Evolutionary conservation across 2,113 vertebrate species (phyloP).

Genomic region (Rana temporaria): DNA sequence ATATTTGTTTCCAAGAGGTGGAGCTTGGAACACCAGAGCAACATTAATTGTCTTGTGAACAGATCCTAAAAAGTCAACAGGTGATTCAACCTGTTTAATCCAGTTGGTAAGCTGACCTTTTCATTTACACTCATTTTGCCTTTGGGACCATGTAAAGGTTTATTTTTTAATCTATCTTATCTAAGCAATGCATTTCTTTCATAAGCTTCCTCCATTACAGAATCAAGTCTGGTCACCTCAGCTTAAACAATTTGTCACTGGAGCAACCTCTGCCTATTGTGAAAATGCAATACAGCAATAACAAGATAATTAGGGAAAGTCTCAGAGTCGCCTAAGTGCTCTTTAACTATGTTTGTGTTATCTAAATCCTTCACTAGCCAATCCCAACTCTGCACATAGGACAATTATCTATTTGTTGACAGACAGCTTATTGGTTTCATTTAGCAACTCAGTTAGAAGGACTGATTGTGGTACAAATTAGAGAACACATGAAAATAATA

Average conservation of each 20-base stretch:
- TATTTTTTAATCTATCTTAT: neutral
- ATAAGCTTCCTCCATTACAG: conserved; percentile 3
- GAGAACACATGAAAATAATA: conserved; percentile 1
- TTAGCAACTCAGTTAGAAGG: conserved; percentile 15
- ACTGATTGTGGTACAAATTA: conserved; percentile 26
- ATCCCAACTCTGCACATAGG: neutral
- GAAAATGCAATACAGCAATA: conserved; percentile 28
- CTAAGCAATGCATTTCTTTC: neutral
- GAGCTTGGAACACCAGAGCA: too few species aligned
- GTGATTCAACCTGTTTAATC: too few species aligned
- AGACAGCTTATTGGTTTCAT: conserved; percentile 40
- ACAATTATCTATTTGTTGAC: conserved; percentile 42
- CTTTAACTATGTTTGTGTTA: conserved; percentile 35
- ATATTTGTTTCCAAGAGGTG: too few species aligned
- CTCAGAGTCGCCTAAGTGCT: conserved; percentile 41
- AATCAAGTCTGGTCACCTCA: conserved; percentile 30
- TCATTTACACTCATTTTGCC: neutral
- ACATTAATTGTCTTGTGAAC: too few species aligned
- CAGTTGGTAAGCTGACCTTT: too few species aligned
- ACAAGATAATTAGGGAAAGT: conserved; percentile 25
- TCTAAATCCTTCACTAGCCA: conserved; percentile 17
- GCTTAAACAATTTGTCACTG: conserved; percentile 39
- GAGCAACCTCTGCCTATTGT: conserved; percentile 29
- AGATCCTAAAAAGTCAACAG: too few species aligned
- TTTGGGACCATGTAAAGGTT: neutral